phyloP scores from a whole-genome alignment of 2,888 invertebrate genomes.

The Pogonocherus hispidulus region DNA sequence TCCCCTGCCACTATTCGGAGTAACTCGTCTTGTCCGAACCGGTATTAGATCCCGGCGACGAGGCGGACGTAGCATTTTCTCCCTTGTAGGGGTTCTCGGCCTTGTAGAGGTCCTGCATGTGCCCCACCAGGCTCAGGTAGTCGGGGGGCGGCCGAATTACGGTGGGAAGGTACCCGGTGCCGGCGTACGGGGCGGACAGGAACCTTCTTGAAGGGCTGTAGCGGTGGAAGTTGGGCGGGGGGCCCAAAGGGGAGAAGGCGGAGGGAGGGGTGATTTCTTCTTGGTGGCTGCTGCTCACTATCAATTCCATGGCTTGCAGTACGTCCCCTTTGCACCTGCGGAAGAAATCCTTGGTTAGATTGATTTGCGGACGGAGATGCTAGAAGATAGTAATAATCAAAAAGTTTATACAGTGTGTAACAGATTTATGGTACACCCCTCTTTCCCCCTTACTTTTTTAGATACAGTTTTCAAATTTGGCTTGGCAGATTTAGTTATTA shows the following conservation, averaged over 20 bases:
- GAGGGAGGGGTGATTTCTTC: conserved; percentile 69
- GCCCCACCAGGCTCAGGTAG: conserved; percentile 64
- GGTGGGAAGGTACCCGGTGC: conserved; percentile 86
- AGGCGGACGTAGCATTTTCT: conserved; percentile 67
- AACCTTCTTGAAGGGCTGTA: conserved; percentile 79
- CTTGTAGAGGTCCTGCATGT: conserved; percentile 67
- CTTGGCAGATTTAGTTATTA: too few relatives aligned
- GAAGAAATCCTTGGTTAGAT: conserved; percentile 17
- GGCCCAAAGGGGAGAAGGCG: conserved; percentile 84
- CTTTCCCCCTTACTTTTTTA: too few relatives aligned
- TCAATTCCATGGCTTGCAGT: conserved; percentile 92
- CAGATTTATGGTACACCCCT: too few relatives aligned
- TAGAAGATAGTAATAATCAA: too few relatives aligned
- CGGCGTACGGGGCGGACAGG: conserved; percentile 85
- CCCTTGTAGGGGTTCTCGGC: conserved; percentile 66
- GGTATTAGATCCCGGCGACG: conserved; percentile 70
- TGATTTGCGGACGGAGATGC: too few relatives aligned
- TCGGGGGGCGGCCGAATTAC: conserved; percentile 74
- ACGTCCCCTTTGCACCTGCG: conserved; percentile 80
- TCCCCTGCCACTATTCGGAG: conserved; percentile 66
- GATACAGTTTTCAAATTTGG: too few relatives aligned
- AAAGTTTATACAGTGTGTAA: too few relatives aligned
- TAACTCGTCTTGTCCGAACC: conserved; percentile 73
- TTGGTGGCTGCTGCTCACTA: conserved; percentile 73
- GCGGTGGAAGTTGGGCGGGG: conserved; percentile 75